Percentiles rank a stretch among this genome's conserved stretches.
Conservation (phyloP, 2,888 invertebrate genomes). For the Hirtodrosophila cameraria region DNA sequence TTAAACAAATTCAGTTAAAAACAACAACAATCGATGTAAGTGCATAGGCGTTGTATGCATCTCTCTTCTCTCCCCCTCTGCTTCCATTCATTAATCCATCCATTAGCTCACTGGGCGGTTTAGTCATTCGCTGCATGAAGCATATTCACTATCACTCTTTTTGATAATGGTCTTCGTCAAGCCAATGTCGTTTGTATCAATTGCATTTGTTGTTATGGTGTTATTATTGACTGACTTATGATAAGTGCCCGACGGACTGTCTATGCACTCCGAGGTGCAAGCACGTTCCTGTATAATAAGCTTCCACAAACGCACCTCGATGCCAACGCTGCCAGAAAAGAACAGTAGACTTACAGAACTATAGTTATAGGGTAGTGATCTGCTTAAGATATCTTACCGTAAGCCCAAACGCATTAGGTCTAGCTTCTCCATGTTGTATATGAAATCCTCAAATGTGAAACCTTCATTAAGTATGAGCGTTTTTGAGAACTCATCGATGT, state of each 20-base stretch:
- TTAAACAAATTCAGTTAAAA: constrained; percentile 62
- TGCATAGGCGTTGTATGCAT: background rate
- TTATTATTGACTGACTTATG: constrained; percentile 62
- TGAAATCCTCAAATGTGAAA: constrained; percentile 91
- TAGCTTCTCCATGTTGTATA: constrained; percentile 91
- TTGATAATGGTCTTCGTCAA: constrained; percentile 58
- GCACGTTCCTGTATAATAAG: constrained; percentile 86
- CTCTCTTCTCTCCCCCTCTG: constrained; percentile 23
- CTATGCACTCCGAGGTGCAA: constrained; percentile 56
- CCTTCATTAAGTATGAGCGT: constrained; percentile 89
- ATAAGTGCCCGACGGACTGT: constrained; percentile 54
- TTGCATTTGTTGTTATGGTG: constrained; percentile 53
- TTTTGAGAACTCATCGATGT: constrained; percentile 88
- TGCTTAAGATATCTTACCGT: constrained; percentile 85
- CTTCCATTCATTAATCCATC: constrained; percentile 22
- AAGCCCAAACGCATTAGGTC: constrained; percentile 92
- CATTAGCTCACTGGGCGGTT: constrained; percentile 18
- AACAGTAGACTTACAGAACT: no score
- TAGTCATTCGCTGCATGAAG: constrained; percentile 82
- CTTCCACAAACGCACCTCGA: constrained; percentile 93
- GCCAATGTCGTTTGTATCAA: constrained; percentile 40
- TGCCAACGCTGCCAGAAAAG: constrained; percentile 85
- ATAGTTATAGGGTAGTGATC: background rate
- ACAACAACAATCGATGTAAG: constrained; percentile 48
- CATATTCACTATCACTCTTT: constrained; percentile 82